Percentiles rank a stretch among this genome's conserved stretches.
Conservation (phyloP, 2,797 vertebrate species). For the Myotis planiceps region DNA sequence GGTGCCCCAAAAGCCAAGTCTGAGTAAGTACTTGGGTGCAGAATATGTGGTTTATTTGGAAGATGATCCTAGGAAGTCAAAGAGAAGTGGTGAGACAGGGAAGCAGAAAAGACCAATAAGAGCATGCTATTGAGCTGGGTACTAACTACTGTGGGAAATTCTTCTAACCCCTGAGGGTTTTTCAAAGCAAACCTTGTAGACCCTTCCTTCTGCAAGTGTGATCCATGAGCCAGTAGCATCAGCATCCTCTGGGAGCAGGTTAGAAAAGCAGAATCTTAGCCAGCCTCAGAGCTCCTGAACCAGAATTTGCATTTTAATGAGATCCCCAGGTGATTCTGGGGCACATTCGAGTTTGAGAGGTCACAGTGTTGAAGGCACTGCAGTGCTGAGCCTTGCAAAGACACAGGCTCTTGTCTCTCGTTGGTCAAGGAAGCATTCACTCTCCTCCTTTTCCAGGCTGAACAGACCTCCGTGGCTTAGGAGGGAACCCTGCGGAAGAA, state of each 20-base stretch:
- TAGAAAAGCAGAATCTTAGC: neutral
- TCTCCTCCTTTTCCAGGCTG: neutral
- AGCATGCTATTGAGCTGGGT: neutral
- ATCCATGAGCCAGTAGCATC: neutral
- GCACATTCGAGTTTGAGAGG: neutral
- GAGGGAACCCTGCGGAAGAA: neutral
- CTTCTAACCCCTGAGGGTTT: neutral
- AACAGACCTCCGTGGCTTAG: neutral
- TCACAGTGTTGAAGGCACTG: neutral
- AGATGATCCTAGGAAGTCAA: neutral
- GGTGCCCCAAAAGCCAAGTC: neutral
- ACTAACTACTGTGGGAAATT: neutral
- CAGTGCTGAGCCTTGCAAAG: neutral
- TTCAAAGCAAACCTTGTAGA: neutral
- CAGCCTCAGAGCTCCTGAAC: neutral
- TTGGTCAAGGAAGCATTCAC: neutral
- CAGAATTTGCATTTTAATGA: constrained; percentile 31
- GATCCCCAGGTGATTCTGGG: neutral
- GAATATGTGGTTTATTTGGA: neutral
- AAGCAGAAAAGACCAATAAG: neutral
- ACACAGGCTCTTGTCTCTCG: neutral
- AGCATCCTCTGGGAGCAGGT: neutral
- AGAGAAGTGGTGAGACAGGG: neutral
- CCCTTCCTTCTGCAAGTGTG: neutral
- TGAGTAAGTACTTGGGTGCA: neutral